Evolutionary conservation across 1,140 invertebrate genomes (phyloP).

Genomic region (Trichonephila clavata): DNA sequence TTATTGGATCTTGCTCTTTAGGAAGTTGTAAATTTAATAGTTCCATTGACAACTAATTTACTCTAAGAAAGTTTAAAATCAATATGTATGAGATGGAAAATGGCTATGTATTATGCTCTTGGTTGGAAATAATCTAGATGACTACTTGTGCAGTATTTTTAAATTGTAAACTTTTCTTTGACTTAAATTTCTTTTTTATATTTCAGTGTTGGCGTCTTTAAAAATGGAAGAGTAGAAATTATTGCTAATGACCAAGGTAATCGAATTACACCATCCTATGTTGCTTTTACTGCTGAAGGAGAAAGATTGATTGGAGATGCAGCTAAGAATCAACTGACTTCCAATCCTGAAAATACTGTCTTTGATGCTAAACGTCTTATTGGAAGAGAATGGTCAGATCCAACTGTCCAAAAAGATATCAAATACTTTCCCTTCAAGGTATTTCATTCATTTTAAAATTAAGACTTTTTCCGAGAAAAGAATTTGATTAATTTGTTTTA

Average conservation of each 20-base stretch:
- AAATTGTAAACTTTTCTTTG: too few relatives aligned
- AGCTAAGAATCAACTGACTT: slow-evolving; percentile 98
- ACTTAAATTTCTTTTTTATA: slow-evolving; percentile 78
- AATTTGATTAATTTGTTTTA: too few relatives aligned
- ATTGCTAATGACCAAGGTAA: slow-evolving; percentile 99
- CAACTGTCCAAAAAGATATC: slow-evolving; percentile 94
- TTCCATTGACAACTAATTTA: too few relatives aligned
- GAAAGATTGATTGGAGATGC: slow-evolving; percentile 98
- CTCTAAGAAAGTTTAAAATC: too few relatives aligned
- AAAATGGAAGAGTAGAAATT: slow-evolving; percentile 98
- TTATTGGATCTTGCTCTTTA: too few relatives aligned
- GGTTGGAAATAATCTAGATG: too few relatives aligned
- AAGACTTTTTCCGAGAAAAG: too few relatives aligned
- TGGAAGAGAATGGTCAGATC: slow-evolving; percentile 95
- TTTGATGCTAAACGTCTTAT: slow-evolving; percentile 98
- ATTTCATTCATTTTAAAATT: background rate
- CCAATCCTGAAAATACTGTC: slow-evolving; percentile 98
- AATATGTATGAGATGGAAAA: too few relatives aligned
- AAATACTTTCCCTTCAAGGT: slow-evolving; percentile 95
- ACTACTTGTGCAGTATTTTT: too few relatives aligned
- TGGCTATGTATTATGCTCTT: too few relatives aligned
- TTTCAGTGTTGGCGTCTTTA: slow-evolving; percentile 97
- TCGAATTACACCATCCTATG: slow-evolving; percentile 98
- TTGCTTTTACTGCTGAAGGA: slow-evolving; percentile 96
- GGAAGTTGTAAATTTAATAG: too few relatives aligned